Percentiles rank a stretch among this genome's conserved stretches.
phyloP scores from a whole-genome alignment of 2,113 vertebrate genomes.

The Quiscalus mexicanus region DNA sequence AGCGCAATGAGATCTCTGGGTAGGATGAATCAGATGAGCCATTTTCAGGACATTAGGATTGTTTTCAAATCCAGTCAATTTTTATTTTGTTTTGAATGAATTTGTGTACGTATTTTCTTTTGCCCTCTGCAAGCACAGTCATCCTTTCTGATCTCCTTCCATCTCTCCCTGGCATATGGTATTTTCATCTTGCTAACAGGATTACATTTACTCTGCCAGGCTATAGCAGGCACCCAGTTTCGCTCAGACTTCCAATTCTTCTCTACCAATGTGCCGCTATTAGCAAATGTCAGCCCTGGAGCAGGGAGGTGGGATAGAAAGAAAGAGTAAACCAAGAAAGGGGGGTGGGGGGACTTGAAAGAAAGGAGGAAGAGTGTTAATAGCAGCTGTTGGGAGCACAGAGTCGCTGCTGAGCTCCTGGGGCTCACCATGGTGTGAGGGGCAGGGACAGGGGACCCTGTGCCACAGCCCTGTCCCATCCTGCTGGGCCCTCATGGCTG shows the following conservation, averaged over 20 bases:
- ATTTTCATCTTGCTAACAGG: constrained; percentile 9
- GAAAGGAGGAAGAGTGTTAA: neutral
- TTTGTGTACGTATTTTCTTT: neutral
- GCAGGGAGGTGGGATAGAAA: neutral
- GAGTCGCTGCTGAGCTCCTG: accelerated
- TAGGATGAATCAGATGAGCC: neutral
- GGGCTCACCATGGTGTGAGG: accelerated
- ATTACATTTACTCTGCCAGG: neutral
- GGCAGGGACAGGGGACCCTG: neutral
- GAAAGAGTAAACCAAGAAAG: neutral
- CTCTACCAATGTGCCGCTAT: neutral
- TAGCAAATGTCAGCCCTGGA: neutral
- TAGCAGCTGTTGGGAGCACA: neutral
- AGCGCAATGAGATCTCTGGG: neutral
- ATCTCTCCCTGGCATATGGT: neutral
- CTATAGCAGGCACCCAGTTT: neutral
- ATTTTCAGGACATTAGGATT: neutral
- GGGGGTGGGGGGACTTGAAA: accelerated
- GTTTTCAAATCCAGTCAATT: constrained; percentile 32
- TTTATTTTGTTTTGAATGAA: neutral
- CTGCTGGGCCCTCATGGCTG: neutral
- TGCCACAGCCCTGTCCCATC: neutral
- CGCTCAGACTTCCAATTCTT: neutral
- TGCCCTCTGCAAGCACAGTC: neutral
- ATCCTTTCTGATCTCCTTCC: constrained; percentile 8